Percentiles rank a stretch among this genome's conserved stretches.
These are phyloP conservation scores for Rattus norvegicus DNA, from an alignment of 2,113 vertebrate species.

Conservation along the genomic window GRCr8 NC_086026.1:28674501-28675000, in stretches of 20 bases:
- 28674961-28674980: background rate
- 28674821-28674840: background rate
- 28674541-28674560: constrained; percentile 77
- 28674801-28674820: background rate
- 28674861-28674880: no score
- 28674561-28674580: background rate
- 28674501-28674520: constrained; percentile 53
- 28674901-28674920: no score
- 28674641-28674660: background rate
- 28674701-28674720: background rate
- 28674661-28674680: background rate
- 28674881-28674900: no score
- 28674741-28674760: background rate
- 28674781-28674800: background rate
- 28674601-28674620: background rate
- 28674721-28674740: background rate
- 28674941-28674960: background rate
- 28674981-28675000: background rate
- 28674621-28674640: background rate
- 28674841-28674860: no score
- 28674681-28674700: background rate
- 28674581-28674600: background rate
- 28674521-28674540: constrained; percentile 29
- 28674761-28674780: background rate
- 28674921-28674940: background rate